Evolutionary conservation across 2,888 invertebrate species (phyloP).

Genomic region (Lasioglossum morio): DNA sequence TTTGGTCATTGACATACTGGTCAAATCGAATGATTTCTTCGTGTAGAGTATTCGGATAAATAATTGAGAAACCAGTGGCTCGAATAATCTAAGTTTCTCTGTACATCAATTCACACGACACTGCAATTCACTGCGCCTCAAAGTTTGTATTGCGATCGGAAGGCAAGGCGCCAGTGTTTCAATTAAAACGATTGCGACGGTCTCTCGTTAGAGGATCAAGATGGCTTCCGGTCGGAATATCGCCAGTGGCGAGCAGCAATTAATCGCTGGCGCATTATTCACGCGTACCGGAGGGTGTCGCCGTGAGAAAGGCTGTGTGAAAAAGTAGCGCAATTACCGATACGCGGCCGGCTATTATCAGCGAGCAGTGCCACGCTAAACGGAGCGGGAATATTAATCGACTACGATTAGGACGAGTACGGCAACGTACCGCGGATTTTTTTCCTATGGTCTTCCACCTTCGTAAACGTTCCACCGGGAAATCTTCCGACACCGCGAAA

Average conservation of each 20-base stretch:
- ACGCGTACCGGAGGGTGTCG: conserved; percentile 32
- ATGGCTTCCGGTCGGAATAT: conserved; percentile 7
- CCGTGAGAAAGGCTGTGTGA: conserved; percentile 41
- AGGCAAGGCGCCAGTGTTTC: background rate
- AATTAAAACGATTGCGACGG: background rate
- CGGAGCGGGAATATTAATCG: conserved; percentile 55
- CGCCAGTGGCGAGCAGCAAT: conserved; percentile 47
- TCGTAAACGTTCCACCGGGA: background rate
- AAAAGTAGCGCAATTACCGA: conserved; percentile 54
- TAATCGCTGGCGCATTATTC: conserved; percentile 57
- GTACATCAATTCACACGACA: background rate
- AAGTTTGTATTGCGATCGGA: background rate
- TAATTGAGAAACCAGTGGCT: too few species aligned
- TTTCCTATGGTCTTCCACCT: background rate
- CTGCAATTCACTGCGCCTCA: background rate
- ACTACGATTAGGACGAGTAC: conserved; percentile 29
- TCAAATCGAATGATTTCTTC: background rate
- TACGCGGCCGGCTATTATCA: conserved; percentile 51
- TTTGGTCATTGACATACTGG: too few species aligned
- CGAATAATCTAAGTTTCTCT: too few species aligned
- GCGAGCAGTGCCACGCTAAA: conserved; percentile 46
- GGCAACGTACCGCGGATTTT: background rate
- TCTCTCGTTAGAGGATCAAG: background rate
- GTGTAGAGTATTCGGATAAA: background rate
- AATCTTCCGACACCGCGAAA: background rate